Evolutionary conservation across 2,113 vertebrate genomes (phyloP).

Genomic region (Tapirus terrestris): DNA sequence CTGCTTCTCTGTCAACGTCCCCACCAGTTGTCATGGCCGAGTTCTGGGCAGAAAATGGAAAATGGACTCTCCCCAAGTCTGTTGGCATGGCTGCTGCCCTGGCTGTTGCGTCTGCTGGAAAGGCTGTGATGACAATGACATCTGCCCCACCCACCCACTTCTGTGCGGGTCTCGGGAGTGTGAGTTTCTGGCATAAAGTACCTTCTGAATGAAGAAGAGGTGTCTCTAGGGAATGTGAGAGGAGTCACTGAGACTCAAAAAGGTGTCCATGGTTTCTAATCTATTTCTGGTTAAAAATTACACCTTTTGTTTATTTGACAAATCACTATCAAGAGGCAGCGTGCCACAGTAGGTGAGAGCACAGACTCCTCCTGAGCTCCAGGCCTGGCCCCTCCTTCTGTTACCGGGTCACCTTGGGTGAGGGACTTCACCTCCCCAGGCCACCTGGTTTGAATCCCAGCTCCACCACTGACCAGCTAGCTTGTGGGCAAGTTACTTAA

Average conservation of each 20-base stretch:
- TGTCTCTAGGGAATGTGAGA: fast-evolving
- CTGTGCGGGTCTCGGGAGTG: too few species aligned
- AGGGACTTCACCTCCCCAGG: fast-evolving
- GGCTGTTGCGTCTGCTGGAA: neutral
- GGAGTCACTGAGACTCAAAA: neutral
- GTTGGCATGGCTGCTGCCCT: too few species aligned
- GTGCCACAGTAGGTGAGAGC: too few species aligned
- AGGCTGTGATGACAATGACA: neutral
- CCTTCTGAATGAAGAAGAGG: neutral
- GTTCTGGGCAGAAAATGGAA: neutral
- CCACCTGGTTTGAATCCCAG: too few species aligned
- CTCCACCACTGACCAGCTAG: neutral
- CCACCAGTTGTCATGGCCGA: neutral
- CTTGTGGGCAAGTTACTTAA: too few species aligned
- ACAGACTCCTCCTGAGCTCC: neutral
- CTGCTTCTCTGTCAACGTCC: fast-evolving
- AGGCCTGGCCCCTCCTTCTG: neutral
- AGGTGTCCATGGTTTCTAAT: neutral
- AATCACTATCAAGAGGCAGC: fast-evolving
- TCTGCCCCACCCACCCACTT: too few species aligned
- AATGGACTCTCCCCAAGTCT: fast-evolving
- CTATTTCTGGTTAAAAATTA: neutral
- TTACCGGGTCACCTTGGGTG: too few species aligned
- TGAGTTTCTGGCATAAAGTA: too few species aligned
- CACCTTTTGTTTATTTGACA: neutral